phyloP scores from a whole-genome alignment of 1,140 invertebrate species.

The Diploscapter pachys region DNA sequence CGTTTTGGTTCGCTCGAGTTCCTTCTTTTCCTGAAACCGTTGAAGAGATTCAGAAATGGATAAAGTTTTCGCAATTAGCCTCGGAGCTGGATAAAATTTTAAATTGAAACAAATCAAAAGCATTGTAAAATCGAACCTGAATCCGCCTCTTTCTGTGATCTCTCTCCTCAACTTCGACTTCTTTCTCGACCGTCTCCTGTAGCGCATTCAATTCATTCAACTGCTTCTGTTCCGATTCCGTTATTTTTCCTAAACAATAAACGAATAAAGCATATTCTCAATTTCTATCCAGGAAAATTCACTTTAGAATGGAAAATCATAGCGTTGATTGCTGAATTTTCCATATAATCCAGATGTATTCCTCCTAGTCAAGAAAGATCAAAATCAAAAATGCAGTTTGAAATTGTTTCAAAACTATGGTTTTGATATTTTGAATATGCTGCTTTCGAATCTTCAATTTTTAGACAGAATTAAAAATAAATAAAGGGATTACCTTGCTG shows the following conservation, averaged over 20 bases:
- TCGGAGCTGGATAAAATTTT: slow-evolving; percentile 9
- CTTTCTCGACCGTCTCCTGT: slow-evolving; percentile 16
- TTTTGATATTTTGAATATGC: too few species aligned
- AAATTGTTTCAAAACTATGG: not conserved
- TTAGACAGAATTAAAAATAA: too few species aligned
- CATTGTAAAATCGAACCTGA: slow-evolving; percentile 7
- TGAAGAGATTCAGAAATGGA: too few species aligned
- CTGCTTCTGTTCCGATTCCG: slow-evolving; percentile 29
- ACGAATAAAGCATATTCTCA: too few species aligned
- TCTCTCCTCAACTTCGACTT: slow-evolving; percentile 29
- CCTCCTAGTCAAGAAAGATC: too few species aligned
- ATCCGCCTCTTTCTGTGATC: slow-evolving; percentile 26
- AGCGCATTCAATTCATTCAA: slow-evolving; percentile 32
- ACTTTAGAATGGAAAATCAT: too few species aligned
- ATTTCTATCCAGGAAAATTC: too few species aligned
- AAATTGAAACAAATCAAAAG: not conserved
- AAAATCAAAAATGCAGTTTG: not conserved
- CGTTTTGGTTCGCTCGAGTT: slow-evolving; percentile 26
- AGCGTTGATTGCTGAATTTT: too few species aligned
- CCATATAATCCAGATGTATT: too few species aligned
- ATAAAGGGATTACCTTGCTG: not conserved
- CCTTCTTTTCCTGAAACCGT: slow-evolving; percentile 26
- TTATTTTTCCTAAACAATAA: not conserved
- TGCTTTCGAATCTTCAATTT: too few species aligned
- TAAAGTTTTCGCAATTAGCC: too few species aligned